These are phyloP conservation scores for Cantharis nigra DNA, from an alignment of 2,888 invertebrate genomes.

Conservation along the genomic window DNA sequence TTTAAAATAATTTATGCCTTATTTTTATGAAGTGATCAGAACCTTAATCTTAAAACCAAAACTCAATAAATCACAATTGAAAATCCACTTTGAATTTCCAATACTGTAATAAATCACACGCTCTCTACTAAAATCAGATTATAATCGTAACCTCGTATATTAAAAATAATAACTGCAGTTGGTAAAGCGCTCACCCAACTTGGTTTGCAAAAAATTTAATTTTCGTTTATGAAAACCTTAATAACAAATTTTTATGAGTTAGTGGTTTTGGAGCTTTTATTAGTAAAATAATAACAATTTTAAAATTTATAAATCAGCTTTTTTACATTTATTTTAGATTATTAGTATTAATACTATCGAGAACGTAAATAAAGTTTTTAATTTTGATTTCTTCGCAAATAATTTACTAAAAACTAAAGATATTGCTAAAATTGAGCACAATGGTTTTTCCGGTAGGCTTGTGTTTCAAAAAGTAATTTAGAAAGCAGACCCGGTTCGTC, in stretches of 20 bases:
- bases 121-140: constrained; percentile 13
- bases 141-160: constrained; percentile 14
- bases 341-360: neutral
- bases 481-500: neutral
- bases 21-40: neutral
- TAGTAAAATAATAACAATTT: neutral
- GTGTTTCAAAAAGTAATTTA: neutral
- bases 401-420: neutral
- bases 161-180: constrained; percentile 19
- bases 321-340: neutral
- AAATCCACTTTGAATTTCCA: constrained; percentile 13
- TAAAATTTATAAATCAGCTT: neutral
- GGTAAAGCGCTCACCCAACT: neutral
- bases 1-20: neutral
- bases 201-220: constrained; percentile 7
- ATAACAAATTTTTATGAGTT: neutral
- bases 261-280: neutral
- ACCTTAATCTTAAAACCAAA: constrained; percentile 2
- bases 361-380: neutral
- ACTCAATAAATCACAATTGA: constrained; percentile 16
- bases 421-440: neutral
- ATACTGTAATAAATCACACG: constrained; percentile 14
- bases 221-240: neutral
- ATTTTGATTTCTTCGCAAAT: neutral
- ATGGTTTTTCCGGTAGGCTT: neutral